Conservation (phyloP, 2,113 vertebrate species). For the Chroicocephalus ridibundus region DNA sequence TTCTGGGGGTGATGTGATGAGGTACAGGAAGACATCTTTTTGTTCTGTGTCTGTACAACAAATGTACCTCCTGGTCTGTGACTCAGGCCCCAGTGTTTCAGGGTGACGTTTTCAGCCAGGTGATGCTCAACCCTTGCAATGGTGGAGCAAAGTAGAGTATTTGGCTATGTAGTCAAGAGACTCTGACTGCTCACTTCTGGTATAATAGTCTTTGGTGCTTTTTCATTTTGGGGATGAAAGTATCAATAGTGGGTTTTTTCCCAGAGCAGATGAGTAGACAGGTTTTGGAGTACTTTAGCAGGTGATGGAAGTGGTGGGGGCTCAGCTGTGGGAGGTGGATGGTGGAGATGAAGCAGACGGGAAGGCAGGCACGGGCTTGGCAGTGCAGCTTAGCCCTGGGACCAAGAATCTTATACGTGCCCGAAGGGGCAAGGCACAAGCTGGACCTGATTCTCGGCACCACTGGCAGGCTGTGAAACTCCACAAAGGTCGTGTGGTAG, state of each 20-base stretch:
- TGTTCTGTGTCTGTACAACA: not conserved
- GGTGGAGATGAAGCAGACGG: not conserved
- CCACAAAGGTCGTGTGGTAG: not conserved
- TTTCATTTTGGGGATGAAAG: not conserved
- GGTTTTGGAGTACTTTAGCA: not conserved
- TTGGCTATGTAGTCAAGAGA: not conserved
- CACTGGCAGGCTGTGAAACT: not conserved
- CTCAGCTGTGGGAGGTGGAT: not conserved
- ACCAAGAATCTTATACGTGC: fast-evolving
- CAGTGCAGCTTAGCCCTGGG: fast-evolving
- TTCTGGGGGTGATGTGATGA: not conserved
- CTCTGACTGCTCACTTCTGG: not conserved
- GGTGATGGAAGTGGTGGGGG: not conserved
- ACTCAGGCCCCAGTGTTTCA: not conserved
- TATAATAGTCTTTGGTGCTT: not conserved
- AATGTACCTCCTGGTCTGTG: not conserved
- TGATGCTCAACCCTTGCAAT: not conserved
- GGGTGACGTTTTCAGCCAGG: not conserved
- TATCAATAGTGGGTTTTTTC: not conserved
- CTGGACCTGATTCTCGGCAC: not conserved
- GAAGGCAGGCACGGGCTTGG: not conserved
- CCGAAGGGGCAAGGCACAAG: not conserved
- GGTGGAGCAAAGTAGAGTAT: fast-evolving
- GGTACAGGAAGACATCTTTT: not conserved
- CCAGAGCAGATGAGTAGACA: not conserved